Evolutionary conservation across 2,797 vertebrate species (phyloP).

Genomic region (Scolopax bukidnonensis): DNA sequence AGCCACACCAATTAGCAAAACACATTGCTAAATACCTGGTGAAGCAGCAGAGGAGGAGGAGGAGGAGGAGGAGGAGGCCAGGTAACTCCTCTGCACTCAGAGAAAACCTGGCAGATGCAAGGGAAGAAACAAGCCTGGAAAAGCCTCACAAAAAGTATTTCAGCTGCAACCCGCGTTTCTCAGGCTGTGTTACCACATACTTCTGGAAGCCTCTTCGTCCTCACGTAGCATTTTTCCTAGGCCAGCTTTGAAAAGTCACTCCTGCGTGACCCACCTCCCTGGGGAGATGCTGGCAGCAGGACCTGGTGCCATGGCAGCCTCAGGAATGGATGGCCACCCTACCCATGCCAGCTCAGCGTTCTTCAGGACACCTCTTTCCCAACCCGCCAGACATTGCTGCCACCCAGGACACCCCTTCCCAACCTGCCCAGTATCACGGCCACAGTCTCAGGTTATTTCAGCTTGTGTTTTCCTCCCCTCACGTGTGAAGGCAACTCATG

Average conservation of each 20-base stretch:
- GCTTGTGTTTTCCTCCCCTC: neutral
- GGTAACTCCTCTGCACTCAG: neutral
- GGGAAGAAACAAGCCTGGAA: slow-evolving; percentile 19
- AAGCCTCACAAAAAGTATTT: neutral
- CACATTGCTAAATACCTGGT: slow-evolving; percentile 34
- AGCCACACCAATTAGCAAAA: slow-evolving; percentile 48
- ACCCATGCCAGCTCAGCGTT: neutral
- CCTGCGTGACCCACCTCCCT: neutral
- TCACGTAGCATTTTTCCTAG: neutral
- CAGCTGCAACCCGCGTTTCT: neutral
- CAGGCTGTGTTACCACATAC: neutral
- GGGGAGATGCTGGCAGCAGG: neutral
- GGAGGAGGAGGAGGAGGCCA: neutral
- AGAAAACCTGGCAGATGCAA: neutral
- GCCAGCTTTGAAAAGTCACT: neutral
- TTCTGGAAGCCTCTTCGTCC: neutral
- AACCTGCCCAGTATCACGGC: neutral
- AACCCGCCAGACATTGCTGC: neutral
- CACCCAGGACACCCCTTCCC: neutral
- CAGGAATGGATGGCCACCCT: neutral
- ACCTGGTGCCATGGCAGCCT: neutral
- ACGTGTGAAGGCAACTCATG: neutral
- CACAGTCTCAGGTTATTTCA: neutral
- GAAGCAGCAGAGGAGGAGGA: slow-evolving; percentile 21
- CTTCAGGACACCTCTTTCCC: neutral